These are phyloP conservation scores for Tachysurus vachellii DNA, from an alignment of 2,113 vertebrate genomes.

Conservation along the genomic window DNA sequence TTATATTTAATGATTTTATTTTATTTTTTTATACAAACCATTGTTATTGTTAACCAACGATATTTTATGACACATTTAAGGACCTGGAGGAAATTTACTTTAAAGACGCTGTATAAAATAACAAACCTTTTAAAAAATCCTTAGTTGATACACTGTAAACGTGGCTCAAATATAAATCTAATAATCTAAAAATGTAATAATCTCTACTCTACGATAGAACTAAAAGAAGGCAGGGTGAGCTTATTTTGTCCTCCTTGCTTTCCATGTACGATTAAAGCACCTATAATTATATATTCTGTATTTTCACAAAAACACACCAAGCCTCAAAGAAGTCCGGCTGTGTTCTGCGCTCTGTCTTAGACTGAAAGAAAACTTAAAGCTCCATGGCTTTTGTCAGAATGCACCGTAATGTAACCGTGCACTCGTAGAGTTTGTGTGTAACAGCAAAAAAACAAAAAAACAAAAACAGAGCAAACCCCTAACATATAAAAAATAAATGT, in stretches of 20 bases:
- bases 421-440: background rate
- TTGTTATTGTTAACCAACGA: background rate
- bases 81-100: background rate
- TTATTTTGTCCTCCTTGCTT: background rate
- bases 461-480: background rate
- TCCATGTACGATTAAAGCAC: too few species aligned
- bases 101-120: background rate
- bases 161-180: background rate
- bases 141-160: background rate
- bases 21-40: too few species aligned
- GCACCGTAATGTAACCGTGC: background rate
- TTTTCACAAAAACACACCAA: background rate
- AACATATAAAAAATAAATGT: slow-evolving; percentile 7
- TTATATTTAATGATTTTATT: background rate
- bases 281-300: too few species aligned
- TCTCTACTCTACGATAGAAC: background rate
- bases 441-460: background rate
- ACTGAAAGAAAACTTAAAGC: background rate
- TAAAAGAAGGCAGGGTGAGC: background rate
- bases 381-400: background rate
- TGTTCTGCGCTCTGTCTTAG: background rate
- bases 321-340: background rate
- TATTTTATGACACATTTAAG: background rate
- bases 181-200: background rate
- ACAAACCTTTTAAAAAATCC: background rate